A percentile compares a stretch with the other conserved stretches of the same genome.
Conservation (phyloP, 64 coral and sea anemone species). For the Montipora efflorescens region DNA sequence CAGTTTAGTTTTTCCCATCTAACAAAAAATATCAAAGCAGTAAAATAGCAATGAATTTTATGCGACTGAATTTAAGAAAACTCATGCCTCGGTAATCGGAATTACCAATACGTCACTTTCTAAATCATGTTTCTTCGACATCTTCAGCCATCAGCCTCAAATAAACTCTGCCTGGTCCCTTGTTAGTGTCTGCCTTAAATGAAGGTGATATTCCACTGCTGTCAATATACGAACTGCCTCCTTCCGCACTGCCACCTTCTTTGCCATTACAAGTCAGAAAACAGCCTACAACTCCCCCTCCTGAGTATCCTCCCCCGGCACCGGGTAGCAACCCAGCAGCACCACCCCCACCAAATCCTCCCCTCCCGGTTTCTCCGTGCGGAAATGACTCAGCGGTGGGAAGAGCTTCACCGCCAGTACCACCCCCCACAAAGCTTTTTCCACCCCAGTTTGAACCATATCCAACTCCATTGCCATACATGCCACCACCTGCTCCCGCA, state of each 20-base stretch:
- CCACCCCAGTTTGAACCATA: constrained; percentile 79
- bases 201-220: constrained; percentile 62
- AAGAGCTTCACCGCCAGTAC: constrained; percentile 78
- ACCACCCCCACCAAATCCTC: constrained; percentile 97
- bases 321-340: constrained; percentile 89
- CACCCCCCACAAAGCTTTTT: constrained; percentile 82
- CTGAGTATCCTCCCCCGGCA: constrained; percentile 91
- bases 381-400: constrained; percentile 26
- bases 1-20: no score
- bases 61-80: not conserved
- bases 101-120: no score
- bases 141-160: constrained; percentile 46
- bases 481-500: constrained; percentile 93
- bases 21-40: not conserved
- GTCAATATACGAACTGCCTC: constrained; percentile 75
- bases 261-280: constrained; percentile 82
- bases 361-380: constrained; percentile 70
- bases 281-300: constrained; percentile 86
- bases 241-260: constrained; percentile 74
- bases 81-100: no score
- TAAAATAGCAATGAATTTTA: not conserved
- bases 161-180: constrained; percentile 67
- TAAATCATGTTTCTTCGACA: not conserved
- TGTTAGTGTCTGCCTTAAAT: constrained; percentile 40
- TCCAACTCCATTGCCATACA: constrained; percentile 74